These are phyloP conservation scores for Drosophila histrio DNA, from an alignment of 2,888 invertebrate genomes.

Conservation along the genomic window DNA sequence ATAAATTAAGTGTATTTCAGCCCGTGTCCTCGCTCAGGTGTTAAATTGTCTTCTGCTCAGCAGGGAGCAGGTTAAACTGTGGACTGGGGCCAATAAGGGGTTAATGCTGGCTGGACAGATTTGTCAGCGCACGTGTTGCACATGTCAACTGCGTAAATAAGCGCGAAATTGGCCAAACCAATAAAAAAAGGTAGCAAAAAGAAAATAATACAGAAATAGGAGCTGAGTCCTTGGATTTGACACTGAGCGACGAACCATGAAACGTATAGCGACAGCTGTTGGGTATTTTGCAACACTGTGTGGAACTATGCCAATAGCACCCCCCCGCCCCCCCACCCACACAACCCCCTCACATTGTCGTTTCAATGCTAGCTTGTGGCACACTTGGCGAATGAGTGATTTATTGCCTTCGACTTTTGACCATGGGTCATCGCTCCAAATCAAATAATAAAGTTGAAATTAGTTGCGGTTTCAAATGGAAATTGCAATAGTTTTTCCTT, in stretches of 20 bases:
- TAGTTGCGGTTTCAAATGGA: slow-evolving; percentile 67
- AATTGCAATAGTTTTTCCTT: slow-evolving; percentile 56
- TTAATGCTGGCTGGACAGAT: slow-evolving; percentile 46
- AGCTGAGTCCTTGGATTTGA: slow-evolving; percentile 13
- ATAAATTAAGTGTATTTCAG: slow-evolving; percentile 60
- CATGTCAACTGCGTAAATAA: slow-evolving; percentile 73
- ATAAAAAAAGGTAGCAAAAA: slow-evolving; percentile 1
- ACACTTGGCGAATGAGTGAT: slow-evolving; percentile 71
- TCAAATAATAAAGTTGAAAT: slow-evolving; percentile 75
- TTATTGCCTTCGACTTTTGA: slow-evolving; percentile 62
- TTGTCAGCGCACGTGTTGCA: slow-evolving; percentile 74
- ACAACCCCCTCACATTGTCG: slow-evolving; percentile 5
- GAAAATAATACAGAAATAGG: not conserved
- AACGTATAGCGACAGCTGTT: slow-evolving; percentile 48
- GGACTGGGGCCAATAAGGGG: slow-evolving; percentile 42
- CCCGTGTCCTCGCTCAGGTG: slow-evolving; percentile 52
- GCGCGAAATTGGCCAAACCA: slow-evolving; percentile 66
- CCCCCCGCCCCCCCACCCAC: not conserved
- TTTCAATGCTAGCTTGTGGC: slow-evolving; percentile 33
- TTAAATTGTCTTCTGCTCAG: slow-evolving; percentile 56
- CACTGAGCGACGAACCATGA: slow-evolving; percentile 48
- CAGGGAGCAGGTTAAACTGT: not conserved
- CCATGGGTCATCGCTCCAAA: slow-evolving; percentile 49
- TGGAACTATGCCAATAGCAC: not conserved
- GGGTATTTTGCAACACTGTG: slow-evolving; percentile 25